These are phyloP conservation scores for Astyanax mexicanus DNA, from an alignment of 2,797 vertebrate species.

Conservation along the genomic window DNA sequence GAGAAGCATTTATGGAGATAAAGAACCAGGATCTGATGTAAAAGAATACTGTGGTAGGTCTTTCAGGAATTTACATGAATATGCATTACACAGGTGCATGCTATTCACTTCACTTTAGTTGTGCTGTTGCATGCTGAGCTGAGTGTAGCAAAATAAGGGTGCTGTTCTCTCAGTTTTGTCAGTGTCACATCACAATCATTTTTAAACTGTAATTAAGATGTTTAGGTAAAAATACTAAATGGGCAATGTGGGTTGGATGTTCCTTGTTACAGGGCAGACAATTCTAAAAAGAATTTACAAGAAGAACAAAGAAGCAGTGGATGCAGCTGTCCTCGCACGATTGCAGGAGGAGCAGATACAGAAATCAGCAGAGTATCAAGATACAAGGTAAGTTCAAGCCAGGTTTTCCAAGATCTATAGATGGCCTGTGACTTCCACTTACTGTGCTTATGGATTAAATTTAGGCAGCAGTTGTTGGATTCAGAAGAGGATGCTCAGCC, in stretches of 20 bases:
- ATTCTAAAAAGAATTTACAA: slow-evolving; percentile 83
- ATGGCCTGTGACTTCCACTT: neutral
- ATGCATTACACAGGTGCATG: too few relatives aligned
- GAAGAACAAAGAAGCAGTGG: slow-evolving; percentile 78
- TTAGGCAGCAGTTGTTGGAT: slow-evolving; percentile 53
- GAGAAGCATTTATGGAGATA: too few relatives aligned
- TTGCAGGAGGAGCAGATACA: slow-evolving; percentile 68
- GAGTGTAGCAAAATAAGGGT: too few relatives aligned
- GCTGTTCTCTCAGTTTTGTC: too few relatives aligned
- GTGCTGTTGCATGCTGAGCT: too few relatives aligned
- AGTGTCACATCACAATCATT: too few relatives aligned
- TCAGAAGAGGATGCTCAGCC: slow-evolving; percentile 45
- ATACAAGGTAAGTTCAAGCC: slow-evolving; percentile 73
- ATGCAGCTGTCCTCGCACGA: slow-evolving; percentile 72
- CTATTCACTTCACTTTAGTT: too few relatives aligned
- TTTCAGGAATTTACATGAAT: too few relatives aligned
- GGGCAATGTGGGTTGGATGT: neutral
- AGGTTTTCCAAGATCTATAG: neutral
- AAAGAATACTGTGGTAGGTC: too few relatives aligned
- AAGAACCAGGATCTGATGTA: too few relatives aligned
- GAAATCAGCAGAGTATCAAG: slow-evolving; percentile 65
- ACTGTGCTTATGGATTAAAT: slow-evolving; percentile 35
- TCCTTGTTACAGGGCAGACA: slow-evolving; percentile 66
- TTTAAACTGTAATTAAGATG: too few relatives aligned
- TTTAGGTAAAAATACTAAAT: too few relatives aligned